These are phyloP conservation scores for Moxostoma hubbsi DNA, from an alignment of 2,797 vertebrate species.

Conservation along the genomic window DNA sequence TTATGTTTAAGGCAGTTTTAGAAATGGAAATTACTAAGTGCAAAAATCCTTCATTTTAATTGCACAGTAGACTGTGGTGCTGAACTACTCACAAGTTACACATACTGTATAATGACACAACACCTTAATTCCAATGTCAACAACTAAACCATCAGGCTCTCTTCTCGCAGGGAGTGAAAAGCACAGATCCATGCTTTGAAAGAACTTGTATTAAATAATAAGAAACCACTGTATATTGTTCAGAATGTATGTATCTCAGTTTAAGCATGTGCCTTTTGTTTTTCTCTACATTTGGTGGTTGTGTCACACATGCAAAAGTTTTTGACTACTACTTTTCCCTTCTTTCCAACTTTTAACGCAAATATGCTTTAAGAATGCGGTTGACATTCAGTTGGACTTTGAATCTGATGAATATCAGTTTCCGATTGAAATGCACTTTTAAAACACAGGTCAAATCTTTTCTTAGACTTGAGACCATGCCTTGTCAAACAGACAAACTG, in stretches of 20 bases:
- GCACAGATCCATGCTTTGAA: background rate
- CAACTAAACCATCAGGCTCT: background rate
- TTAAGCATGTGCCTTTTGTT: background rate
- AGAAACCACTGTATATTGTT: background rate
- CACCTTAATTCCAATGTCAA: conserved; percentile 1
- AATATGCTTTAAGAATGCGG: background rate
- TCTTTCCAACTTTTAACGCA: background rate
- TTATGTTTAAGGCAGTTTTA: background rate
- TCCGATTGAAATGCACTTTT: background rate
- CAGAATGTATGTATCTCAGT: background rate
- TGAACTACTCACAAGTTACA: background rate
- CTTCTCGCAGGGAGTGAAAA: background rate
- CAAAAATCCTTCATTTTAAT: background rate
- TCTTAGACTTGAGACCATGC: background rate
- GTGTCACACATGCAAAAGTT: background rate
- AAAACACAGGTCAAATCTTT: background rate
- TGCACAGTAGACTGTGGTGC: background rate
- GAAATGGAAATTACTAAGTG: background rate
- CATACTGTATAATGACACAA: background rate
- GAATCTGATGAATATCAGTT: background rate
- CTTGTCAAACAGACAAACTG: conserved; percentile 11
- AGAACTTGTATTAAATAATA: background rate
- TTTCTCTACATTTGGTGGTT: background rate
- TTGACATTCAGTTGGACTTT: background rate
- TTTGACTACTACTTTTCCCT: background rate